Conservation (phyloP, 2,113 vertebrate genomes). For the Carlito syrichta region DNA sequence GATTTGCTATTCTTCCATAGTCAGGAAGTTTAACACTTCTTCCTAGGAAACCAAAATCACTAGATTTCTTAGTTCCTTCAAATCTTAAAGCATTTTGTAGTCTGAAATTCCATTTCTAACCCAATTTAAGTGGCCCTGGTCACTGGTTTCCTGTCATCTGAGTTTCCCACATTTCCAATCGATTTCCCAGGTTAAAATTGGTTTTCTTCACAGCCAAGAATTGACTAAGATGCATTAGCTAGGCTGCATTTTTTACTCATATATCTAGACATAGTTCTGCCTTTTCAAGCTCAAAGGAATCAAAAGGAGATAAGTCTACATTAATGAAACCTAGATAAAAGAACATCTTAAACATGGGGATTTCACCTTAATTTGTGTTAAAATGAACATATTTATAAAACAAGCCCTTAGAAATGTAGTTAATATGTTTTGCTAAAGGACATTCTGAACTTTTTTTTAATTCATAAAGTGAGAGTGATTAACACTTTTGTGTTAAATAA, state of each 20-base stretch:
- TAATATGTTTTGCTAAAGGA: neutral
- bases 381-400: neutral
- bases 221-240: conserved; percentile 56
- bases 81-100: conserved; percentile 59
- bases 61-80: conserved; percentile 62
- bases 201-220: conserved; percentile 60
- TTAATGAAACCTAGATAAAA: conserved; percentile 14
- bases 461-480: neutral
- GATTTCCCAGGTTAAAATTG: conserved; percentile 64
- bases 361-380: conserved; percentile 15
- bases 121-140: conserved; percentile 54
- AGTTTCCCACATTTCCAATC: conserved; percentile 54
- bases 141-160: conserved; percentile 29
- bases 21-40: conserved; percentile 59
- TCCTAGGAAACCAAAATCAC: conserved; percentile 50
- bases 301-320: neutral
- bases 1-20: conserved; percentile 53
- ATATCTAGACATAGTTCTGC: conserved; percentile 38
- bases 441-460: neutral
- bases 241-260: conserved; percentile 40
- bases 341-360: neutral
- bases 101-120: conserved; percentile 67
- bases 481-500: neutral
- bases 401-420: neutral
- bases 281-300: conserved; percentile 47